phyloP scores from a whole-genome alignment of 1,140 invertebrate species.

The Augochlora pura region DNA sequence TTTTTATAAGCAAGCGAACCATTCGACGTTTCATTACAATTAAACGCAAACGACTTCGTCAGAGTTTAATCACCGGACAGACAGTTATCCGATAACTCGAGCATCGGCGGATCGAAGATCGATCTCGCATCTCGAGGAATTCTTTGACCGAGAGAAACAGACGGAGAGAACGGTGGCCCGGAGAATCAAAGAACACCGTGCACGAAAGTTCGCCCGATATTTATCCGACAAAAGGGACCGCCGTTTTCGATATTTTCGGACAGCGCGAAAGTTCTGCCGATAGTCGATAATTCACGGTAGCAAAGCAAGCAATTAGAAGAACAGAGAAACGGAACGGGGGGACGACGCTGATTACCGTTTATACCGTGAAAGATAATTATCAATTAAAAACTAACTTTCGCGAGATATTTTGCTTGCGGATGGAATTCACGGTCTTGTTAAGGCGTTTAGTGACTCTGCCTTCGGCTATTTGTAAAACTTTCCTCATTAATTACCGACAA shows the following conservation, averaged over 20 bases:
- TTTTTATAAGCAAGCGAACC: too few relatives aligned
- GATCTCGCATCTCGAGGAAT: too few relatives aligned
- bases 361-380: constrained; percentile 57
- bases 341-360: constrained; percentile 40
- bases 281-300: neutral
- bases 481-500: constrained; percentile 76
- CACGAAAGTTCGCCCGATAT: neutral
- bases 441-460: constrained; percentile 68
- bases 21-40: too few relatives aligned
- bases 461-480: constrained; percentile 75
- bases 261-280: too few relatives aligned
- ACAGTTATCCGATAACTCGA: too few relatives aligned
- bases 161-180: too few relatives aligned
- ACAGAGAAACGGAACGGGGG: constrained; percentile 27
- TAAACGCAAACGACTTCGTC: too few relatives aligned
- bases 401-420: constrained; percentile 59
- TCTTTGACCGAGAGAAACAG: too few relatives aligned
- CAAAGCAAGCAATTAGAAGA: constrained; percentile 5
- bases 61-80: too few relatives aligned
- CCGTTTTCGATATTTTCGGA: neutral
- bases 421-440: constrained; percentile 64
- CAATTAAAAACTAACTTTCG: constrained; percentile 64
- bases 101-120: too few relatives aligned
- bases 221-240: neutral
- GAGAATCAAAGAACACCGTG: too few relatives aligned